Evolutionary conservation across 2,797 vertebrate genomes (phyloP).

Genomic region (Myripristis murdjan): DNA sequence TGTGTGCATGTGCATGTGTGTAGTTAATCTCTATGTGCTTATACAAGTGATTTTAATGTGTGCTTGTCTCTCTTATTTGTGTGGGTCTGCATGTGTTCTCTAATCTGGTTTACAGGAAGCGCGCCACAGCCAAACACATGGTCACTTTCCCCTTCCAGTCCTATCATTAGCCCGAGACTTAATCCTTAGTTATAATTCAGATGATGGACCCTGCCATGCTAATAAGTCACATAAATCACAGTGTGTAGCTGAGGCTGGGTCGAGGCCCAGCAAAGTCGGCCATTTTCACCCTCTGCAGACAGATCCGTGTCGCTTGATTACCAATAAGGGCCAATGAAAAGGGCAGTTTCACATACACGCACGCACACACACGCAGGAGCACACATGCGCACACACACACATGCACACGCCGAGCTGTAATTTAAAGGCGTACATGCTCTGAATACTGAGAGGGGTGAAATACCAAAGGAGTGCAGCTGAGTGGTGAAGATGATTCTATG

Average conservation of each 20-base stretch:
- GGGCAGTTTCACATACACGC: slow-evolving; percentile 64
- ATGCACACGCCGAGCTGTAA: slow-evolving; percentile 51
- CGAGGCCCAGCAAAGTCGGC: slow-evolving; percentile 36
- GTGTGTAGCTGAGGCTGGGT: slow-evolving; percentile 52
- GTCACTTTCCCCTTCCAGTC: slow-evolving; percentile 66
- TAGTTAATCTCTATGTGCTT: slow-evolving; percentile 64
- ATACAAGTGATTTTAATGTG: slow-evolving; percentile 56
- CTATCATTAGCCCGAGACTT: slow-evolving; percentile 77
- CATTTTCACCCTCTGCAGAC: slow-evolving; percentile 77
- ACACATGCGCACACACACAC: slow-evolving; percentile 12
- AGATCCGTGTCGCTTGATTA: slow-evolving; percentile 80
- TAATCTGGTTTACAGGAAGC: slow-evolving; percentile 81
- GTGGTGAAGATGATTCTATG: slow-evolving; percentile 30
- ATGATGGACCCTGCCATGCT: slow-evolving; percentile 80
- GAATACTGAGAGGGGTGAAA: slow-evolving; percentile 81
- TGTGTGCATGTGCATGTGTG: slow-evolving; percentile 48
- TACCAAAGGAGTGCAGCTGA: slow-evolving; percentile 47
- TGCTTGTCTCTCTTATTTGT: slow-evolving; percentile 61
- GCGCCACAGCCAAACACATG: slow-evolving; percentile 73
- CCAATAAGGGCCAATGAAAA: slow-evolving; percentile 78
- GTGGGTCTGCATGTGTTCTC: slow-evolving; percentile 59
- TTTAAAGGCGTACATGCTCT: slow-evolving; percentile 75
- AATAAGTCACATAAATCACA: slow-evolving; percentile 86
- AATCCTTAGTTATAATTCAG: slow-evolving; percentile 86
- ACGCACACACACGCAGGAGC: slow-evolving; percentile 32